Evolutionary conservation across 1,140 invertebrate genomes (phyloP).

Genomic region (Danaus melanippus): DNA sequence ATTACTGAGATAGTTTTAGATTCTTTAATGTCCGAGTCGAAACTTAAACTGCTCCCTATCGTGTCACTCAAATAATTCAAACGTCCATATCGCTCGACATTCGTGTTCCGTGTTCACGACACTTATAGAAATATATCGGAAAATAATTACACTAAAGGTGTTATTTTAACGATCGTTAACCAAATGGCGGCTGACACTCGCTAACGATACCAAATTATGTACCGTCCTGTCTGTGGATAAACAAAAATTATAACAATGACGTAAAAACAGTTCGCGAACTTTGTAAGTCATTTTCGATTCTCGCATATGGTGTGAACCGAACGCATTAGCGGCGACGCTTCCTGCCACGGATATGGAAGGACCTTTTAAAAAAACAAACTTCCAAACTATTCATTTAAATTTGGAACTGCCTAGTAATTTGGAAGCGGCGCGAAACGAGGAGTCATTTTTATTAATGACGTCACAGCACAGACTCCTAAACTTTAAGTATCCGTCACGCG

Average conservation of each 20-base stretch:
- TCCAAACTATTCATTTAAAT: slow-evolving; percentile 14
- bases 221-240: slow-evolving; percentile 31
- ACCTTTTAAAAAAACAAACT: slow-evolving; percentile 37
- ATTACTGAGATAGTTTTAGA: no score
- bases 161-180: slow-evolving; percentile 43
- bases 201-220: slow-evolving; percentile 54
- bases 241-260: slow-evolving; percentile 55
- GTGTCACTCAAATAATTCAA: no score
- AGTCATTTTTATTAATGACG: no score
- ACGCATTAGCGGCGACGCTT: slow-evolving; percentile 45
- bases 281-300: slow-evolving; percentile 51
- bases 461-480: no score
- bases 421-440: slow-evolving; percentile 2
- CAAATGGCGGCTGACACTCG: slow-evolving; percentile 46
- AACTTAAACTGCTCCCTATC: no score
- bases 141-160: slow-evolving; percentile 53
- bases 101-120: slow-evolving; percentile 29
- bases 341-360: slow-evolving; percentile 35
- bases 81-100: slow-evolving; percentile 14
- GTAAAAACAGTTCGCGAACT: slow-evolving; percentile 28
- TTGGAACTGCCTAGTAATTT: slow-evolving; percentile 18
- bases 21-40: no score
- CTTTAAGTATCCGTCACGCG: no score
- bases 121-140: slow-evolving; percentile 31
- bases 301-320: slow-evolving; percentile 55